These are phyloP conservation scores for Nerophis ophidion DNA, from an alignment of 2,113 vertebrate species.

Conservation along the genomic window DNA sequence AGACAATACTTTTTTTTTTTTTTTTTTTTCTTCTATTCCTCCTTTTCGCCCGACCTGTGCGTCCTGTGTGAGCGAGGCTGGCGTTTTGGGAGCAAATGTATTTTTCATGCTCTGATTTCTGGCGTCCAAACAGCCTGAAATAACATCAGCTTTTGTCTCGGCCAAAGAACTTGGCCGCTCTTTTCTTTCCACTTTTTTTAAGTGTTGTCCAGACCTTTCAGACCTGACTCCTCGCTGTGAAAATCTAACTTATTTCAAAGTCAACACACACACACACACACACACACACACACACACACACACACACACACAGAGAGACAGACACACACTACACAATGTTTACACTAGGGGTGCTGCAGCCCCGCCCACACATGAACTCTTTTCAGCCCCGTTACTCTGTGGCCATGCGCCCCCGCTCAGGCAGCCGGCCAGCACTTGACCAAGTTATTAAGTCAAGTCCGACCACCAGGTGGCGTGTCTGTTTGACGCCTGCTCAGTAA, in stretches of 20 bases:
- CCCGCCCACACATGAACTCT: slow-evolving; percentile 20
- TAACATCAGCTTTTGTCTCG: slow-evolving; percentile 28
- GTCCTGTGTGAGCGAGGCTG: neutral
- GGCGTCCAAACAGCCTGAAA: slow-evolving; percentile 40
- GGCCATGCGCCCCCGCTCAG: slow-evolving; percentile 6
- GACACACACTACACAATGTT: slow-evolving; percentile 11
- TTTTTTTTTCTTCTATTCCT: slow-evolving; percentile 1
- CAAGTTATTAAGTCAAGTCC: neutral
- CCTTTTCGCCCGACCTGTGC: neutral
- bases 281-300: neutral
- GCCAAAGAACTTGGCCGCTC: neutral
- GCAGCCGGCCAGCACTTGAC: neutral
- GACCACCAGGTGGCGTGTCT: neutral
- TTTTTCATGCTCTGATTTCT: slow-evolving; percentile 23
- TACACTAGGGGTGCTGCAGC: neutral
- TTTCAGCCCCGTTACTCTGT: slow-evolving; percentile 1
- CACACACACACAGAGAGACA: too few species aligned
- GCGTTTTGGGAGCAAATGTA: slow-evolving; percentile 21
- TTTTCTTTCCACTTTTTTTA: neutral
- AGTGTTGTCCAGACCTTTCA: neutral
- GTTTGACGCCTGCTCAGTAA: too few species aligned
- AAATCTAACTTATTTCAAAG: neutral
- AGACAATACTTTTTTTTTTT: too few species aligned
- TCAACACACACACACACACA: neutral
- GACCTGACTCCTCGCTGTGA: neutral